Evolutionary conservation across 2,888 invertebrate genomes (phyloP), one percentile per base, ranked within the genome.

Genomic region (Carcina quercana): DNA sequence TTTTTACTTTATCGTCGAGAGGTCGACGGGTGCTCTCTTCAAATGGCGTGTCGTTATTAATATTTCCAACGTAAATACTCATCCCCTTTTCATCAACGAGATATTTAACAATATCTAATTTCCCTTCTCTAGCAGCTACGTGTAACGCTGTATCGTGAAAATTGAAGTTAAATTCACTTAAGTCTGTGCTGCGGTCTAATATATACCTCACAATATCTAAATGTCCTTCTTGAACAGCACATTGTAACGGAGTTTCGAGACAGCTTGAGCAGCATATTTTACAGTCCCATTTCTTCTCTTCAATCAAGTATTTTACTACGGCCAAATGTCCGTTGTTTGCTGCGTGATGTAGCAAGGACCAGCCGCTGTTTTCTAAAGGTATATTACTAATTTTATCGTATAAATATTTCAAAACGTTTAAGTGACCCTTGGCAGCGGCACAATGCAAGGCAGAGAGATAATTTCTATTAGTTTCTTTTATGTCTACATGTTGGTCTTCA

Each of bases 261-360:
- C 20, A 5, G 3, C 20, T 8, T n/a, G n/a, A n/a, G n/a, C n/a
- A n/a, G n/a, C 10, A n/a, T 20, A n/a, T 20, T 10, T 8, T 20
- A 20, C 8, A 20, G 8, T 33, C 28, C n/a, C n/a, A 10, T 5
- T 33, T 12, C 24, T 28, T 24, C 11, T 34, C 26, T 12, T 34
- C 25, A 13, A 30, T 30, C 8, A 34, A 30, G 15, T 34, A 34
- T 21, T 34, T 26, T n/a, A 34, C 15, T 21, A 34, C 13, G 12
- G 30, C 20, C 11, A 34, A 12, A 20, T 29, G 14, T n/a, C 34
- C 34, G 15, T n/a, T 15, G 6, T 12, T 14, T 10, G 25, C 25
- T 11, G 27, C 27, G 8, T 14, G 14, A 10, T 26, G 26, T 10
- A 26, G 14, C 20, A 20, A 20, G 4, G n/a, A 3, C 20, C n/a